Evolutionary conservation across 1,140 invertebrate genomes (phyloP), one percentile per base, ranked within the genome.

Genomic region (Cydia amplana): DNA sequence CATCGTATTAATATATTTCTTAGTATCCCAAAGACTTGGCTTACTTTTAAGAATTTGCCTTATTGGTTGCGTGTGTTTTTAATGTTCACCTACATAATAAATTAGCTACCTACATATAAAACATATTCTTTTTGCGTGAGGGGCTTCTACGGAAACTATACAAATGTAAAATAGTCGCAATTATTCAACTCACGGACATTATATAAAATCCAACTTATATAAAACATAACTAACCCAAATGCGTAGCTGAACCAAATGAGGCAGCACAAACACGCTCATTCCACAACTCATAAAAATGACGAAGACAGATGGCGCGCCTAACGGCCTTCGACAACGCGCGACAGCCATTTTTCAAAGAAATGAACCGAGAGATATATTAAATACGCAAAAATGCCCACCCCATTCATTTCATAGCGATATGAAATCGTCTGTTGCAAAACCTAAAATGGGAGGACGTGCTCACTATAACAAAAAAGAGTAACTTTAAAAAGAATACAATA

Each of bases 281-380:
- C 65, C 28, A 43, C 65, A 18, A 70, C 16, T 9, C 65, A 70
- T 70, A 70, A 70, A 36, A 70, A 70, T 36, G 65, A 70, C 32
- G 65, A 70, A 70, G 65, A 70, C 65, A 40, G 32, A 70, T 70
- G 65, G 14, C 28, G 28, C 32, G 36, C 65, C 65, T 18, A 70
- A 70, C 28, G 65, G 65, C 65, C 65, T 32, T 70, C 65, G 28
- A 70, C 36, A 70, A 18, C 16, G 28, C 20, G 65, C n/a, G n/a
- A 32, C 65, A 70, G 7, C 32, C 36, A 70, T 70, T 70, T 70
- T 70, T 70, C 65, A 43, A 36, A n/a, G 36, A 70, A 70, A 70
- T 70, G 65, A 70, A 70, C 5, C 65, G 65, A 36, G 18, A 20
- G 36, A 40, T 70, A 23, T 70, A 40, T 70, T 70, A 40, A 32